Percentiles rank a stretch among this genome's conserved stretches.
Evolutionary conservation across 2,888 invertebrate species (phyloP).

Genomic region (Uropetala carovei): DNA sequence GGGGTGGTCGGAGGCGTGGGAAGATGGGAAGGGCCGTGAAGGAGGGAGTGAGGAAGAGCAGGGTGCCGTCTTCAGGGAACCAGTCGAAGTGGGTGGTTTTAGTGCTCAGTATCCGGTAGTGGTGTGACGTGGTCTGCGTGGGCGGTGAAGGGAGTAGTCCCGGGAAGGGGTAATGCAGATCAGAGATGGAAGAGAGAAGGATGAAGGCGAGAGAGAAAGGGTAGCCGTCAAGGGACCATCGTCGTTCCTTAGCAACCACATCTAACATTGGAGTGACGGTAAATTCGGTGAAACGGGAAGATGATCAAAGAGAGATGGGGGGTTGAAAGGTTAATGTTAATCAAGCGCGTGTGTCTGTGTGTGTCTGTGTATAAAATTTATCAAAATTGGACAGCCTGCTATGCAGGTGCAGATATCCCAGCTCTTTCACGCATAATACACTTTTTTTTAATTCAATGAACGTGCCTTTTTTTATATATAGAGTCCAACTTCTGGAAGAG

Average conservation of each 20-base stretch:
- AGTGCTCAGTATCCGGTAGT: conserved; percentile 28
- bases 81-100: not conserved
- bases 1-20: not conserved
- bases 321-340: conserved; percentile 8
- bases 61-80: not conserved
- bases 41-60: not conserved
- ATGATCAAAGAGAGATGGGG: conserved; percentile 15
- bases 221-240: conserved; percentile 9
- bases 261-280: not conserved
- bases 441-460: no score
- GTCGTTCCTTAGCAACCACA: conserved; percentile 6
- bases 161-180: no score
- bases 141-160: not conserved
- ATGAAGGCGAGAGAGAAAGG: no score
- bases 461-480: no score
- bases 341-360: not conserved
- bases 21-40: not conserved
- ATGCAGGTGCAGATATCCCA: no score
- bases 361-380: no score
- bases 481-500: no score
- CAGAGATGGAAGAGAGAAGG: no score
- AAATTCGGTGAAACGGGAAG: conserved; percentile 25
- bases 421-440: no score
- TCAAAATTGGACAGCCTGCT: no score
- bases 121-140: not conserved